Evolutionary conservation across 2,888 invertebrate species (phyloP), one percentile per base, ranked within the genome.

Genomic region (Hypolimnas misippus): DNA sequence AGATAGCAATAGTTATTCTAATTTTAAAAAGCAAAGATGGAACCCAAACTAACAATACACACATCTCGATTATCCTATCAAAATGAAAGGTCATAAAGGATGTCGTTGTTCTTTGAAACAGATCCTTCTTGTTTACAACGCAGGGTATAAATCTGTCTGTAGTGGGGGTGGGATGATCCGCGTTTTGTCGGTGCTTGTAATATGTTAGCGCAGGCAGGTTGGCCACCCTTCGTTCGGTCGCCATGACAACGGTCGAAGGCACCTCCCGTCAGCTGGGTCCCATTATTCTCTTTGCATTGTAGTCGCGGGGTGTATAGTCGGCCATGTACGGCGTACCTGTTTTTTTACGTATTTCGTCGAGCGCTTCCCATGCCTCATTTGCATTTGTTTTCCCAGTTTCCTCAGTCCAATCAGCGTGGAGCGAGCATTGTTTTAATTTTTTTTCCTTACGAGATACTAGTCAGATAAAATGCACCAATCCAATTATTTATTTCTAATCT

Each of bases 11-110:
- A 82, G 69, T 77, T 73, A 84, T 86, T 89, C 89, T 89, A 89
- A 89, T 86, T 90, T 89, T 87, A 91, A 91, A 91, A 91, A 90
- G 88, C 84, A 91, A 92, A 92, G 91, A 92, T 92, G 91, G 91
- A 89, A 86, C 88, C 91, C 88, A 81, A 91, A 90, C 87, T 83
- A 49, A 89, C 87, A 86, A 87, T 89, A 84, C 86, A 86, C 79
- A 81, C 81, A 81, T 87, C 87, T 82, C 86, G 81, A 88, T 87
- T 84, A 82, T 81, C 57, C 63, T 59, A 67, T 71, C 57, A 67
- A 66, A 63, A 67, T 63, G 67, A 73, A 74, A 84, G 77, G 81
- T 82, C 79, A 77, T 85, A 88, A 87, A 55, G 40, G 46, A 53
- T 57, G 40, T 46, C 52, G 76, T 76, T 80, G 78, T 73, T 67